These are phyloP conservation scores for Tanytarsus gracilentus DNA, from an alignment of 2,888 invertebrate species.

Conservation along the genomic window DNA sequence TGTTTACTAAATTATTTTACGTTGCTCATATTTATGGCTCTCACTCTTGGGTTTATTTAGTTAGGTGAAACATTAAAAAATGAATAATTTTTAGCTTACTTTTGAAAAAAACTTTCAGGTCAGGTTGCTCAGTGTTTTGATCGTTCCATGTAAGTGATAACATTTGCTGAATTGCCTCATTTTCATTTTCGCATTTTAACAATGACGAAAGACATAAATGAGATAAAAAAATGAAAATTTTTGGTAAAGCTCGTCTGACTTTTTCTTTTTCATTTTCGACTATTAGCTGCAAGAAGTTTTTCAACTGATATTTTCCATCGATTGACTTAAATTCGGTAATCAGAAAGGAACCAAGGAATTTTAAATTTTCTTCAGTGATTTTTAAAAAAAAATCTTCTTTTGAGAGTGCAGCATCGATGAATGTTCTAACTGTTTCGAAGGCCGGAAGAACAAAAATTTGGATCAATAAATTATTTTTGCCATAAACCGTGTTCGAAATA, in stretches of 20 bases:
- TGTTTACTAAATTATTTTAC: no score
- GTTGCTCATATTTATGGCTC: no score
- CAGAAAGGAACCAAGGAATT: neutral
- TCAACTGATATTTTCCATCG: neutral
- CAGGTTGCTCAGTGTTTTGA: no score
- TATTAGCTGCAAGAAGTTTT: neutral
- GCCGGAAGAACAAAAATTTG: neutral
- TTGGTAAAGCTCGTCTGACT: neutral
- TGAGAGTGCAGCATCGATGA: neutral
- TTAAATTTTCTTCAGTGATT: neutral
- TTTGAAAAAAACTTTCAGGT: no score
- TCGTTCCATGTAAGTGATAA: no score
- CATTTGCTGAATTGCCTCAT: no score
- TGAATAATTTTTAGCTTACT: no score
- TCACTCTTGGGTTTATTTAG: no score
- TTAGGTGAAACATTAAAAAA: no score
- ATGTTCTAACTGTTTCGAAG: neutral
- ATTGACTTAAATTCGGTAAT: neutral
- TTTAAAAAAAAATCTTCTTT: neutral
- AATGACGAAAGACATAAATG: no score
- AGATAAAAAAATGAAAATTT: neutral
- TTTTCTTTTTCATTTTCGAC: neutral
- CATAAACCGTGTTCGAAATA: neutral
- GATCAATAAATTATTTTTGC: neutral
- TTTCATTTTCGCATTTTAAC: no score